Evolutionary conservation across 23 tunicate species (phyloP).

Genomic region (Ascidia mentula): DNA sequence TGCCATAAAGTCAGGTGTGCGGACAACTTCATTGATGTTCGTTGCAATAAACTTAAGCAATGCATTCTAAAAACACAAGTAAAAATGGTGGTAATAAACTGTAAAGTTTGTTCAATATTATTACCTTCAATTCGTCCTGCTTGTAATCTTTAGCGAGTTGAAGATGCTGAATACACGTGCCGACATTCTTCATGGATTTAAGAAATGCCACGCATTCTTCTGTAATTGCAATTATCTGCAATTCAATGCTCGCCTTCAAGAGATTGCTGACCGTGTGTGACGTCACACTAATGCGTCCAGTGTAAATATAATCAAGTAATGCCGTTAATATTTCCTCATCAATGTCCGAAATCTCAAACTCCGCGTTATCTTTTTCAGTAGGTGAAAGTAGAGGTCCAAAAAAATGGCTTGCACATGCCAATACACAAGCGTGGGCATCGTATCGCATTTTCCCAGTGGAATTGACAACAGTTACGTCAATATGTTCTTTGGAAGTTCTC

Average conservation of each 20-base stretch:
- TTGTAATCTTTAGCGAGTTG: conserved; percentile 54
- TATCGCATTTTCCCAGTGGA: conserved; percentile 11
- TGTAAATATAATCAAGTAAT: conserved; percentile 48
- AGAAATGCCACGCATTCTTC: conserved; percentile 82
- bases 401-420: conserved; percentile 35
- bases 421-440: conserved; percentile 44
- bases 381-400: conserved; percentile 29
- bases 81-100: neutral
- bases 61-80: conserved; percentile 25
- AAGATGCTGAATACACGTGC: conserved; percentile 57
- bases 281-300: conserved; percentile 53
- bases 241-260: conserved; percentile 28
- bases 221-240: conserved; percentile 46
- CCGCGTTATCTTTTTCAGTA: conserved; percentile 3
- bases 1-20: conserved; percentile 50
- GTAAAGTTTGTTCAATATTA: neutral
- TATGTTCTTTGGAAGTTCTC: conserved; percentile 28
- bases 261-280: conserved; percentile 38
- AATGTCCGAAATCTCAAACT: conserved; percentile 29
- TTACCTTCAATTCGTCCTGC: conserved; percentile 63
- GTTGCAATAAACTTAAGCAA: conserved; percentile 28
- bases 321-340: conserved; percentile 43
- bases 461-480: conserved; percentile 48
- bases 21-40: conserved; percentile 45
- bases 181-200: conserved; percentile 37